These are phyloP conservation scores for cat (Felis catus) DNA, from an alignment of 2,113 vertebrate genomes.

Conservation along the genomic window DNA sequence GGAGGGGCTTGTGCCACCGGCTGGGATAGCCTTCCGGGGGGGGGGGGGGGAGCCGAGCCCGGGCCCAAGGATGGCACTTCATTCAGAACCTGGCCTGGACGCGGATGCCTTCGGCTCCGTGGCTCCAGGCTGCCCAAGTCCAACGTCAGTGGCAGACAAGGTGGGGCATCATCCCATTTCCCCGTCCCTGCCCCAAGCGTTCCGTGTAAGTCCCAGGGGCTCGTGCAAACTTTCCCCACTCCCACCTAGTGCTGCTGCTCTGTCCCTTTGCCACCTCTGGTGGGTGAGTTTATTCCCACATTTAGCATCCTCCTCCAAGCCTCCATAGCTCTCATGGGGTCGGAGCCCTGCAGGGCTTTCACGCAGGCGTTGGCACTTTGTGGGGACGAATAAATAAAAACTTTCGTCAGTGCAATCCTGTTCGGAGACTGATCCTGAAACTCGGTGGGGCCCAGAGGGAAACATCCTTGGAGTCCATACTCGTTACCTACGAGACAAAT, in stretches of 20 bases:
- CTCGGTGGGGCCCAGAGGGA: not conserved
- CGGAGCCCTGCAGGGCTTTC: not conserved
- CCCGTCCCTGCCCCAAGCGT: not conserved
- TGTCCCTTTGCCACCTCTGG: not conserved
- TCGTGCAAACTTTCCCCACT: not conserved
- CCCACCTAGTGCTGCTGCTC: not conserved
- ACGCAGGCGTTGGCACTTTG: not conserved
- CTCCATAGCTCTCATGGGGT: not conserved
- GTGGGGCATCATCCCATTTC: fast-evolving
- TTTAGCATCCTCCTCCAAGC: not conserved
- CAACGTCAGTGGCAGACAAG: fast-evolving
- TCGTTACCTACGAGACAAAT: not conserved
- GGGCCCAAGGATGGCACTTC: not conserved
- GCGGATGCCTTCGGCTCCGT: not conserved
- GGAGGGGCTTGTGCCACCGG: not conserved
- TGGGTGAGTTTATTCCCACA: not conserved
- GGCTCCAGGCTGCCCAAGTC: not conserved
- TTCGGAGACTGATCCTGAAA: not conserved
- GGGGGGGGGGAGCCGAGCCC: fast-evolving
- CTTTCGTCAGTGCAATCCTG: too few species aligned
- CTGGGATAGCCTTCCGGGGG: fast-evolving
- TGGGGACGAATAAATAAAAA: not conserved
- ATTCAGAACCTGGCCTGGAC: not conserved
- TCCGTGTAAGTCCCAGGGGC: not conserved
- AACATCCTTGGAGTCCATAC: not conserved